phyloP scores from a whole-genome alignment of 2,797 vertebrate species.

The Myotis vivesi region DNA sequence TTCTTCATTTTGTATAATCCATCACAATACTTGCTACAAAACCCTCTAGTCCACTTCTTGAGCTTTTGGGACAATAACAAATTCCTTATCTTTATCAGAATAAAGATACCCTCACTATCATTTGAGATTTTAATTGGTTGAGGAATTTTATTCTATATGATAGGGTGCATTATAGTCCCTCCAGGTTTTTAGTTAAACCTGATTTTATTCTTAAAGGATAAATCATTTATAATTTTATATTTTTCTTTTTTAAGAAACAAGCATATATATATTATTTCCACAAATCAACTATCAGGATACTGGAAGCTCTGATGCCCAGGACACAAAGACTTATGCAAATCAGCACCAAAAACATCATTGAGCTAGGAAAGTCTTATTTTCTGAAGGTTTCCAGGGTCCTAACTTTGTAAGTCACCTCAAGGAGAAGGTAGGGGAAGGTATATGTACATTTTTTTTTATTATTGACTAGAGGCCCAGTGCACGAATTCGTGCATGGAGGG shows the following conservation, averaged over 20 bases:
- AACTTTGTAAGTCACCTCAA: constrained; percentile 13
- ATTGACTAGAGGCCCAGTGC: no score
- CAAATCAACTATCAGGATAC: neutral
- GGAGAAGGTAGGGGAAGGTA: neutral
- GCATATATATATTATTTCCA: neutral
- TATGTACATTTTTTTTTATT: neutral
- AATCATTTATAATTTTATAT: neutral
- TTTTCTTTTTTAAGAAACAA: neutral
- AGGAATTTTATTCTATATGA: neutral
- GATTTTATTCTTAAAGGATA: constrained; percentile 3
- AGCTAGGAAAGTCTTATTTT: neutral
- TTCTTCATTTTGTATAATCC: neutral
- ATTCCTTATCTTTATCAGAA: neutral
- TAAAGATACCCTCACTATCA: neutral
- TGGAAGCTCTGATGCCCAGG: neutral
- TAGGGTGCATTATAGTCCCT: neutral
- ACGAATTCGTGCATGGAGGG: no score
- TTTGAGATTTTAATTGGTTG: neutral
- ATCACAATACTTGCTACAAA: neutral
- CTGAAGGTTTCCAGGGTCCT: neutral
- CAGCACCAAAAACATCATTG: neutral
- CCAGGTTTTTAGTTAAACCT: neutral
- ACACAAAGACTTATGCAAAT: neutral
- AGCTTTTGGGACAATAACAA: neutral
- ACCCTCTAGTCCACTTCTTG: neutral